Evolutionary conservation across 2,113 vertebrate genomes (phyloP).

Genomic region (Craseonycteris thonglongyai): DNA sequence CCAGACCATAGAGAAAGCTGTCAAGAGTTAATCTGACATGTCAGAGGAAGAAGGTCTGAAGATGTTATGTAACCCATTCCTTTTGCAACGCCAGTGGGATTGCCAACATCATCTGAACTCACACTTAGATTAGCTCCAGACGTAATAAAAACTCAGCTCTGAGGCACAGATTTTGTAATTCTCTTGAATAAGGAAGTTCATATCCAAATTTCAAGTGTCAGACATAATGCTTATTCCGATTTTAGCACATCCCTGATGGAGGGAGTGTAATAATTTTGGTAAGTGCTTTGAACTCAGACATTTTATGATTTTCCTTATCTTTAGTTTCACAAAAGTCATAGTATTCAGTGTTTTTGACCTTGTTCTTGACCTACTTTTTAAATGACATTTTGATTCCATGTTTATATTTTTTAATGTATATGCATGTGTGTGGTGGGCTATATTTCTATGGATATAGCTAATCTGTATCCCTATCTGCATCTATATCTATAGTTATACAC

Average conservation of each 20-base stretch:
- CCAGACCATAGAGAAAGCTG: not conserved
- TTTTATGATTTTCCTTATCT: not conserved
- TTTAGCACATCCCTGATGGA: slow-evolving; percentile 41
- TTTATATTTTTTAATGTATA: not conserved
- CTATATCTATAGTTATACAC: not conserved
- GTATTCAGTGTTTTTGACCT: not conserved
- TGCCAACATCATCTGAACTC: not conserved
- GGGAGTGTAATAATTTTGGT: slow-evolving; percentile 19
- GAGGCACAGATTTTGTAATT: slow-evolving; percentile 30
- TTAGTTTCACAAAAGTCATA: not conserved
- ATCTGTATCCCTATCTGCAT: not conserved
- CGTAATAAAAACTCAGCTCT: slow-evolving; percentile 13
- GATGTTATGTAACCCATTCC: not conserved
- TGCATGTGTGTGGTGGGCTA: not conserved
- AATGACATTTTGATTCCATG: not conserved
- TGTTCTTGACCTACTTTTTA: slow-evolving; percentile 4
- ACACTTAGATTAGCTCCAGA: not conserved
- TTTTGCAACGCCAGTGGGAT: not conserved
- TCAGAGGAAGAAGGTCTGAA: not conserved
- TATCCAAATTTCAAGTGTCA: slow-evolving; percentile 58
- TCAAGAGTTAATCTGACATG: not conserved
- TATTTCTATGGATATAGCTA: not conserved
- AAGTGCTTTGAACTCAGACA: slow-evolving; percentile 37
- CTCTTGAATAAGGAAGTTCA: slow-evolving; percentile 25
- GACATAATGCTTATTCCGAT: slow-evolving; percentile 44